Conservation (phyloP, 1,140 invertebrate species). For the Hylyphantes graminicola region DNA sequence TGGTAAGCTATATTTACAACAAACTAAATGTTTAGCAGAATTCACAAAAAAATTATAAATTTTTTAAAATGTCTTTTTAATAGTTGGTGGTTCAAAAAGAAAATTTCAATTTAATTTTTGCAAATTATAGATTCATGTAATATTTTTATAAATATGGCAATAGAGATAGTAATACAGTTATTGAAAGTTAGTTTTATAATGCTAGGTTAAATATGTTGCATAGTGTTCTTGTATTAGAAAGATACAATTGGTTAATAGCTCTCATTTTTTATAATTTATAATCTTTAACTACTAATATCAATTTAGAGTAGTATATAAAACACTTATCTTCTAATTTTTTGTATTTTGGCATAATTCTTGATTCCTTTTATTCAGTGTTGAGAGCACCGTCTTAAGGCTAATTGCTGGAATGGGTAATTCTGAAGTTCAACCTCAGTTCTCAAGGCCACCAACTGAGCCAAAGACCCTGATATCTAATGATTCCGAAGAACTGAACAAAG, state of each 20-base stretch:
- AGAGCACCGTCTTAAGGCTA: slow-evolving; percentile 90
- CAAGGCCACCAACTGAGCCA: slow-evolving; percentile 85
- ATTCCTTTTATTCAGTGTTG: slow-evolving; percentile 75
- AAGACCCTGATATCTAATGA: slow-evolving; percentile 87
- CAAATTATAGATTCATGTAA: too few species aligned
- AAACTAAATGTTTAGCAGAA: too few species aligned
- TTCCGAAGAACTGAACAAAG: slow-evolving; percentile 89
- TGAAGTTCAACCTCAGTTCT: slow-evolving; percentile 77
- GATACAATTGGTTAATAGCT: neutral
- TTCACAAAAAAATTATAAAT: too few species aligned
- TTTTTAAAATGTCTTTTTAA: too few species aligned
- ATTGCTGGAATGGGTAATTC: slow-evolving; percentile 91
- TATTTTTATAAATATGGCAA: too few species aligned
- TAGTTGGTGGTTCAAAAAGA: too few species aligned
- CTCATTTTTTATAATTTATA: neutral
- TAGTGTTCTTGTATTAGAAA: too few species aligned
- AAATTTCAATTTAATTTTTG: too few species aligned
- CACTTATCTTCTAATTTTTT: neutral
- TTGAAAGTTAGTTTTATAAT: too few species aligned
- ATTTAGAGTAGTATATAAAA: neutral
- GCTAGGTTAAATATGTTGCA: too few species aligned
- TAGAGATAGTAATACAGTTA: too few species aligned
- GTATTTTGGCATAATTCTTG: neutral
- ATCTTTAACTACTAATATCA: neutral
- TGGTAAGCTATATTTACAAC: slow-evolving; percentile 74